Evolutionary conservation across 2,797 vertebrate species (phyloP), one percentile per base, ranked within the genome.

Genomic region (Oceanodroma leucorhoa): DNA sequence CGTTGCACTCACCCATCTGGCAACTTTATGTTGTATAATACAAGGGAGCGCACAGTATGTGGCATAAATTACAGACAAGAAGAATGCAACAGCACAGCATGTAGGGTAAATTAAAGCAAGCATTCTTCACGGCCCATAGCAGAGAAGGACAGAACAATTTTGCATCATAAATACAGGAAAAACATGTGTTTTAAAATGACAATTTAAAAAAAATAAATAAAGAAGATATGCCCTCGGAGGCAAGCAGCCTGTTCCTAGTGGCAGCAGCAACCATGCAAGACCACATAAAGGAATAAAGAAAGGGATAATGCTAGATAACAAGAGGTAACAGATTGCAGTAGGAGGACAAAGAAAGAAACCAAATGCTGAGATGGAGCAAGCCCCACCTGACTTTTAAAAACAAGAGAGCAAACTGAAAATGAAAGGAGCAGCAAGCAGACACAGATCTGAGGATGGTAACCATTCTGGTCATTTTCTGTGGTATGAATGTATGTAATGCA

Each of bases 41-140:
- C 94, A 91, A 94, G 96, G 73, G 94, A 96, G 91, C 11, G 30
- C 95, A 91, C 94, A 94, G 96, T 96, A 95, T 94, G 94, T 96
- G 94, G 95, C 94, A 94, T 94, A 96, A 96, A 97, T 96, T 95
- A 96, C 94, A 96, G 95, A 93, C 91, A 93, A 94, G 87, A 97
- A 94, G 94, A 95, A 96, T 93, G 95, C 79, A 94, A 88, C 75
- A 57, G 87, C 92, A 87, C 94, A 96, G 96, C 92, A 76, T 95
- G 92, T 71, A 96, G 92, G 92, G 86, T 92, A 96, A 97, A 96
- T 95, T 94, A 94, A 95, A 96, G 69, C 92, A 97, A 90, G 91
- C 82, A 67, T 92, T 95, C 87, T 93, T 91, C 87, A 66, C 53
- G 87, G 89, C 82, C 95, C 87, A 38, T 97, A 94, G 93, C 76